These are phyloP conservation scores for Pithys albifrons DNA, from an alignment of 2,113 vertebrate species.

Conservation along the genomic window DNA sequence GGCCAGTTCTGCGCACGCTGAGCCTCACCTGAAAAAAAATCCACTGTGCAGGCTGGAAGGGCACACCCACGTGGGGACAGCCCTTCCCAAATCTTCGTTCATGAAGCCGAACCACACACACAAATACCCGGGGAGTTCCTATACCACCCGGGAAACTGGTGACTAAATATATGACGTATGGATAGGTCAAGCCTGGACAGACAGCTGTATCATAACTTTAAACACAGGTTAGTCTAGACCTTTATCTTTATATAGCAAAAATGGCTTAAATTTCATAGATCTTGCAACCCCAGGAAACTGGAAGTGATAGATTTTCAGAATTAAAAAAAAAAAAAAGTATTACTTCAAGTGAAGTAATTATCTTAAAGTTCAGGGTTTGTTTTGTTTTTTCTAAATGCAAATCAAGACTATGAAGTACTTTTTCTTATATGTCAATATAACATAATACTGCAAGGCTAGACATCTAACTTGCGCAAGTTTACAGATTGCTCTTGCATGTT, in stretches of 20 bases:
- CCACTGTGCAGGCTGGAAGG: too few species aligned
- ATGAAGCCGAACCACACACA: too few species aligned
- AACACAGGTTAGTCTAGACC: background rate
- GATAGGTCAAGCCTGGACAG: background rate
- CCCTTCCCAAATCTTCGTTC: too few species aligned
- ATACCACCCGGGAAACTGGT: background rate
- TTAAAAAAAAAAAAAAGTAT: background rate
- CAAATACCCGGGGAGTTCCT: background rate
- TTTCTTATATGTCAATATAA: background rate
- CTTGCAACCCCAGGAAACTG: rapidly evolving
- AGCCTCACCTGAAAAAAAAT: too few species aligned
- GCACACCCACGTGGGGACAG: too few species aligned
- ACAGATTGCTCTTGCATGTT: background rate
- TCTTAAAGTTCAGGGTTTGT: background rate
- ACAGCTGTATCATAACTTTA: background rate
- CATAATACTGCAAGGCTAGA: background rate
- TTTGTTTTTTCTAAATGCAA: background rate
- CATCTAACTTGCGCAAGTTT: background rate
- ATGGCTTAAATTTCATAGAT: background rate
- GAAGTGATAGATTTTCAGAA: background rate
- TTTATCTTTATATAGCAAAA: background rate
- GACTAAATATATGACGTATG: background rate
- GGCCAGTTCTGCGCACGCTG: too few species aligned
- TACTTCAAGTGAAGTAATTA: background rate
- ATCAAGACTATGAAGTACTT: background rate